A percentile compares a stretch with the other conserved stretches of the same genome.
Conservation (phyloP, 2,888 invertebrate species). For the Cremastinae sp. region DNA sequence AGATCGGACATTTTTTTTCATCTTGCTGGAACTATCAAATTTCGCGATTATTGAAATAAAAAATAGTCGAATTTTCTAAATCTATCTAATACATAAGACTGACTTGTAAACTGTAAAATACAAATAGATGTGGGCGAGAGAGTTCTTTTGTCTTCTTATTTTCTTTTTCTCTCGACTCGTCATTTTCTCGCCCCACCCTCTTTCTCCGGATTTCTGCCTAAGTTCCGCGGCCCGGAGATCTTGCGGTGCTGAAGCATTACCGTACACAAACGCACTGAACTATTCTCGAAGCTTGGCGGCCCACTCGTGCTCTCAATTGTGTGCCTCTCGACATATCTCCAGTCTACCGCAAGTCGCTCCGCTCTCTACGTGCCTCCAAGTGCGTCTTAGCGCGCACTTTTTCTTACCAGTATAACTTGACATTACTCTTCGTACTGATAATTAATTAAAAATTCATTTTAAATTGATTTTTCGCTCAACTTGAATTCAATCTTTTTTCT, state of each 20-base stretch:
- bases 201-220: constrained; percentile 18
- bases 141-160: constrained; percentile 26
- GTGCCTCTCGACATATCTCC: constrained; percentile 63
- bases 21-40: too few relatives aligned
- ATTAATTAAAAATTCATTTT: background rate
- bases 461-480: background rate
- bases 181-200: constrained; percentile 12
- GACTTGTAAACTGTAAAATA: constrained; percentile 62
- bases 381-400: background rate
- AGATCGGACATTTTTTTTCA: too few relatives aligned
- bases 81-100: too few relatives aligned
- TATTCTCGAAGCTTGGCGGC: constrained; percentile 72
- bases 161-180: constrained; percentile 20
- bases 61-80: too few relatives aligned
- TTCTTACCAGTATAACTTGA: background rate
- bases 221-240: constrained; percentile 26
- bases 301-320: constrained; percentile 61
- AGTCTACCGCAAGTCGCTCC: constrained; percentile 60
- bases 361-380: constrained; percentile 27
- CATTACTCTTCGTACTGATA: background rate
- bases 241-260: constrained; percentile 41
- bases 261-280: constrained; percentile 63
- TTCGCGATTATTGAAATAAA: too few relatives aligned
- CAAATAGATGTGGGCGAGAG: constrained; percentile 68
- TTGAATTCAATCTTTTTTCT: too few relatives aligned